Evolutionary conservation across 2,888 invertebrate species (phyloP).

Genomic region (Luperina nickerlii): DNA sequence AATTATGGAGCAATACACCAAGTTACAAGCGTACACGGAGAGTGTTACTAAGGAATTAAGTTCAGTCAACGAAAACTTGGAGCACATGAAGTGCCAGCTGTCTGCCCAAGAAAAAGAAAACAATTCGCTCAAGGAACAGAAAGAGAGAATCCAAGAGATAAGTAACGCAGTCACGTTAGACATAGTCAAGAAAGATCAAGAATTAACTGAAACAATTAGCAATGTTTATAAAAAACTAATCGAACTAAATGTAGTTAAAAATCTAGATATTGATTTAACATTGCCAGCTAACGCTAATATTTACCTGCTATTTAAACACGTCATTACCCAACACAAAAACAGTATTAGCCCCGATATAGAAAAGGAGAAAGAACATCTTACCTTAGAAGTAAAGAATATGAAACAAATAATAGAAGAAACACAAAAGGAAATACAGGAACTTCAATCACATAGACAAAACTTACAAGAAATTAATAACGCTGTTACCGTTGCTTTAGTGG

Average conservation of each 20-base stretch:
- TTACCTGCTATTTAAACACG: slow-evolving; percentile 72
- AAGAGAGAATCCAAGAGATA: slow-evolving; percentile 81
- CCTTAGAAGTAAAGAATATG: slow-evolving; percentile 69
- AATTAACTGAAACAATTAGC: slow-evolving; percentile 72
- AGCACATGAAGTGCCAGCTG: slow-evolving; percentile 75
- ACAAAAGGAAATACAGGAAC: slow-evolving; percentile 69
- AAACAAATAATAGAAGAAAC: slow-evolving; percentile 72
- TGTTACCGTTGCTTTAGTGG: slow-evolving; percentile 65
- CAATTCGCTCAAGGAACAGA: slow-evolving; percentile 77
- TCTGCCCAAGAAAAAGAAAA: slow-evolving; percentile 79
- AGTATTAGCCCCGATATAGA: slow-evolving; percentile 51
- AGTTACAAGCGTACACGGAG: slow-evolving; percentile 72
- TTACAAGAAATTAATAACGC: slow-evolving; percentile 69
- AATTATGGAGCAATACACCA: slow-evolving; percentile 69
- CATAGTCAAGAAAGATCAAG: slow-evolving; percentile 79
- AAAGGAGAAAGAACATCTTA: slow-evolving; percentile 68
- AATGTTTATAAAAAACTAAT: slow-evolving; percentile 74
- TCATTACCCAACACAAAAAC: slow-evolving; percentile 67
- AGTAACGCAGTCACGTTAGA: slow-evolving; percentile 82
- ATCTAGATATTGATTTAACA: slow-evolving; percentile 69
- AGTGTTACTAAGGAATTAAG: slow-evolving; percentile 72
- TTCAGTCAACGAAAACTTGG: slow-evolving; percentile 74
- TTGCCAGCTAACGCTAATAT: slow-evolving; percentile 72
- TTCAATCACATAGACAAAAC: slow-evolving; percentile 67
- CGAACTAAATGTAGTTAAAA: slow-evolving; percentile 71